A percentile compares a stretch with the other conserved stretches of the same genome.
These are phyloP conservation scores for Suillia variegata DNA, from an alignment of 2,888 invertebrate genomes.

Conservation along the genomic window DNA sequence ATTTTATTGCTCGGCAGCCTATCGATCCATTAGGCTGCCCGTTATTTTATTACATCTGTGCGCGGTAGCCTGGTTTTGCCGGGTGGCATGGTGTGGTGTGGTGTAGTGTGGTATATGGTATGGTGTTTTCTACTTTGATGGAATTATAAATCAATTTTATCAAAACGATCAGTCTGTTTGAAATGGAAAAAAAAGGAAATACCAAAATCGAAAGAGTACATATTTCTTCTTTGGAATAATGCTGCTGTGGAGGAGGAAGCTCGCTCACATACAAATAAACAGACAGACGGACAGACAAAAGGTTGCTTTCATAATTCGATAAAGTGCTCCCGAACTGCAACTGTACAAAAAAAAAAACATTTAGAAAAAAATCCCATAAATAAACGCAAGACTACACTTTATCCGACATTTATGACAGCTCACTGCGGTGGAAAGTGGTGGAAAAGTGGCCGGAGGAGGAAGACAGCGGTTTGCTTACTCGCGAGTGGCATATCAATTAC, in stretches of 20 bases:
- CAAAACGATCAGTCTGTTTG: conserved; percentile 53
- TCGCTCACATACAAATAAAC: conserved; percentile 25
- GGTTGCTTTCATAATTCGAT: conserved; percentile 44
- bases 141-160: conserved; percentile 51
- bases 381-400: conserved; percentile 19
- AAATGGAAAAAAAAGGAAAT: conserved; percentile 33
- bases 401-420: conserved; percentile 50
- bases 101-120: background rate
- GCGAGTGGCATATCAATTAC: conserved; percentile 58
- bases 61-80: background rate
- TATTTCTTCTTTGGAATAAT: conserved; percentile 35
- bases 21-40: conserved; percentile 50
- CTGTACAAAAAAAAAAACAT: no score
- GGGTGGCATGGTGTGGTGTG: background rate
- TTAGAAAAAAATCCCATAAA: conserved; percentile 24
- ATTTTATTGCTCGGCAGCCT: conserved; percentile 23
- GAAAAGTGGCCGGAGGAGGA: conserved; percentile 2
- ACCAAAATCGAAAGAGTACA: conserved; percentile 12
- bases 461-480: no score
- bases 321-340: conserved; percentile 35
- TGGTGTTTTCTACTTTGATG: no score
- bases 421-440: conserved; percentile 45
- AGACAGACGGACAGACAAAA: no score
- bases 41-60: conserved; percentile 13
- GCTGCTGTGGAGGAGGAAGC: conserved; percentile 2